Evolutionary conservation across 2,888 invertebrate genomes (phyloP).

Genomic region (Belgica antarctica): DNA sequence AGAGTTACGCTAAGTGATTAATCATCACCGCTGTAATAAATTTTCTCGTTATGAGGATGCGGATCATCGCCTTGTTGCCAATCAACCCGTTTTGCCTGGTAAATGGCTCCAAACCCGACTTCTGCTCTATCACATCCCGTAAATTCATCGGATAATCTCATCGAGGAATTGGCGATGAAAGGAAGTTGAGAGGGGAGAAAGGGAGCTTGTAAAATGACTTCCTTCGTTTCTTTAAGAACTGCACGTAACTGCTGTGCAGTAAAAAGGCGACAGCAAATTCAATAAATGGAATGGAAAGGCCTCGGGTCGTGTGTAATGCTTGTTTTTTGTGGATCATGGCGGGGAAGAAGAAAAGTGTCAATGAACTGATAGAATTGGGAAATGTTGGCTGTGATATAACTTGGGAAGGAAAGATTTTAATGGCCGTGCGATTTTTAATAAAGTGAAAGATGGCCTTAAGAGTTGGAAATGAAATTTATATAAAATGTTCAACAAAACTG

Average conservation of each 20-base stretch:
- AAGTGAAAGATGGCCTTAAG: too few species aligned
- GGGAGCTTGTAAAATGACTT: background rate
- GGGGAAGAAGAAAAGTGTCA: background rate
- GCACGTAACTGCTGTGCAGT: background rate
- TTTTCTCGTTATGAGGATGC: too few species aligned
- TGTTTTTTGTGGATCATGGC: too few species aligned
- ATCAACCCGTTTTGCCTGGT: too few species aligned
- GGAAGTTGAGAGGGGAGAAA: background rate
- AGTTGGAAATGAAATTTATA: too few species aligned
- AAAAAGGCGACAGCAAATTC: background rate
- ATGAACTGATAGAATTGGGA: too few species aligned
- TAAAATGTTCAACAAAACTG: too few species aligned
- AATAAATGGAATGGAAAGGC: background rate
- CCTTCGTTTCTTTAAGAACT: background rate
- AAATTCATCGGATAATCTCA: background rate
- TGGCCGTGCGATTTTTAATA: too few species aligned
- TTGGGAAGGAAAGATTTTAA: too few species aligned
- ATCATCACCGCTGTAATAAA: background rate
- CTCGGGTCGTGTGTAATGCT: too few species aligned
- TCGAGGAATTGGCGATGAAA: background rate
- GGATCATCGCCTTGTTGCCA: constrained; percentile 1
- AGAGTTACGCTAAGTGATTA: background rate
- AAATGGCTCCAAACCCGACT: background rate
- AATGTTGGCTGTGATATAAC: too few species aligned
- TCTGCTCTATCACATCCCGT: background rate